phyloP scores from a whole-genome alignment of 2,797 vertebrate genomes.

The Ispidina picta region DNA sequence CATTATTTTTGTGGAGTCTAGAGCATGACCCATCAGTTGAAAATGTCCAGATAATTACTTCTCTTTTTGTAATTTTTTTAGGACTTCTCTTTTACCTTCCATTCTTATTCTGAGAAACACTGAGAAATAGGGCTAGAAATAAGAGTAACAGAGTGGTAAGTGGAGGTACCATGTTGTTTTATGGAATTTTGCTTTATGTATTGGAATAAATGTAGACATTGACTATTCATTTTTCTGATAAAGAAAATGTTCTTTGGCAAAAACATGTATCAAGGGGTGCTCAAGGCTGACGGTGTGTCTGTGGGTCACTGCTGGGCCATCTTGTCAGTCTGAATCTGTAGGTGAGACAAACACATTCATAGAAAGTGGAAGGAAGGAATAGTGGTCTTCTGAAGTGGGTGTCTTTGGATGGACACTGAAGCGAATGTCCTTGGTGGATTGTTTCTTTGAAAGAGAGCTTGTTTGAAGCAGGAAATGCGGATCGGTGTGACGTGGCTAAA shows the following conservation, averaged over 20 bases:
- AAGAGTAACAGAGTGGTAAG: background rate
- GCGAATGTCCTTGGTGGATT: background rate
- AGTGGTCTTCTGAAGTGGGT: background rate
- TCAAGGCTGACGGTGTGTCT: background rate
- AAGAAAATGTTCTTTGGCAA: background rate
- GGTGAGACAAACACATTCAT: background rate
- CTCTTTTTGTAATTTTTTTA: background rate
- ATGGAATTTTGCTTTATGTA: background rate
- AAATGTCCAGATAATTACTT: background rate
- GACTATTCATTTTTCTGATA: background rate
- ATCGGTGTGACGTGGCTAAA: background rate
- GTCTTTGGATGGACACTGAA: background rate
- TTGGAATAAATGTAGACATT: background rate
- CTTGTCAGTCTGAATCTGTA: background rate
- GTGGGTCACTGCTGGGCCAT: background rate
- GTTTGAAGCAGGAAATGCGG: background rate
- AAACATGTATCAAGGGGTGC: rapidly evolving
- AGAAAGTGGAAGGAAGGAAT: background rate
- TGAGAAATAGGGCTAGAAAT: background rate
- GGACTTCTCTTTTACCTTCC: background rate
- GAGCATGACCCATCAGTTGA: background rate
- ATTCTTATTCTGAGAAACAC: background rate
- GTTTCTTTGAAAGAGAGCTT: background rate
- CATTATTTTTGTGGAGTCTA: background rate
- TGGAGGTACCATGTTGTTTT: background rate